Evolutionary conservation across 1,140 invertebrate species (phyloP).

Genomic region (Sogatella furcifera): DNA sequence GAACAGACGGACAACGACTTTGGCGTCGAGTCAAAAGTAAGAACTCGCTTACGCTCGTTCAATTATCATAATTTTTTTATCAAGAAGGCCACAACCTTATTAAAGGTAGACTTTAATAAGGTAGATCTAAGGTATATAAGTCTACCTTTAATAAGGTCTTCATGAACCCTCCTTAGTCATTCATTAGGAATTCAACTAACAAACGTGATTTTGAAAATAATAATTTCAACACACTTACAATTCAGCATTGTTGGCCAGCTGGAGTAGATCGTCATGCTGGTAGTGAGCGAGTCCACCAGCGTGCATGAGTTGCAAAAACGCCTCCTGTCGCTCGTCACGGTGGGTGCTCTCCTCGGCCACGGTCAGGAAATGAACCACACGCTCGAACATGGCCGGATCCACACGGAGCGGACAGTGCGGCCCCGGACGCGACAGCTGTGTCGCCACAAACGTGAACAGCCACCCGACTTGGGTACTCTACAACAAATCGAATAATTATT

Average conservation of each 20-base stretch:
- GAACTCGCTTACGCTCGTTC: no score
- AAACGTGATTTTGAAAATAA: no score
- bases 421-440: slow-evolving; percentile 44
- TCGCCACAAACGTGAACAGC: slow-evolving; percentile 61
- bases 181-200: no score
- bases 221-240: slow-evolving; percentile 22
- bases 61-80: no score
- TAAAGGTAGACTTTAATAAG: no score
- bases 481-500: slow-evolving; percentile 22
- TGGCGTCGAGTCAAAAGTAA: no score
- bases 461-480: slow-evolving; percentile 47
- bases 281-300: slow-evolving; percentile 29
- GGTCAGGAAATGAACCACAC: slow-evolving; percentile 39
- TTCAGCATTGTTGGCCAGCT: slow-evolving; percentile 18
- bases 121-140: no score
- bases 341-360: slow-evolving; percentile 37
- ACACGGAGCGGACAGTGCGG: slow-evolving; percentile 36
- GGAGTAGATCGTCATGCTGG: slow-evolving; percentile 15
- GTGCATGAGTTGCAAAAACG: slow-evolving; percentile 62
- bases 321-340: slow-evolving; percentile 65
- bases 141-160: no score
- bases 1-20: no score
- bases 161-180: no score
- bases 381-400: slow-evolving; percentile 23
- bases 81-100: no score